Conservation (phyloP, 92 coral and sea anemone species). For the Montipora capitata region DNA sequence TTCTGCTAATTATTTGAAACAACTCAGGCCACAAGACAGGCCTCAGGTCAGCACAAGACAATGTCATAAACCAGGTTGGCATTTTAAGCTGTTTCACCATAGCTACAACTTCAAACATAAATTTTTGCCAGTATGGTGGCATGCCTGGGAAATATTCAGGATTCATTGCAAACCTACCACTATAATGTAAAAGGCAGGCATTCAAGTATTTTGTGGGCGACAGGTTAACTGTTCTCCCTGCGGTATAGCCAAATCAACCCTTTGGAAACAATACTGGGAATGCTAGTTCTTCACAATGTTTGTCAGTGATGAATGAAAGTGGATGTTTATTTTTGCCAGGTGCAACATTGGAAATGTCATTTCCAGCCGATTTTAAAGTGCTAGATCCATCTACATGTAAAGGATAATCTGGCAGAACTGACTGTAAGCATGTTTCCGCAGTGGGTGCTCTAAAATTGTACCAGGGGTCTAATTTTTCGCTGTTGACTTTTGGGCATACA, state of each 20-base stretch:
- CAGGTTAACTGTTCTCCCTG: slow-evolving; percentile 48
- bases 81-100: slow-evolving; percentile 78
- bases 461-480: neutral
- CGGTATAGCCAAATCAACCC: slow-evolving; percentile 70
- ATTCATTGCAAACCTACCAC: no score
- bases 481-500: neutral
- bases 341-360: slow-evolving; percentile 64
- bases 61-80: slow-evolving; percentile 80
- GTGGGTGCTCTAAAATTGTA: neutral
- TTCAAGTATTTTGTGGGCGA: slow-evolving; percentile 2
- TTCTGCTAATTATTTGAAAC: no score
- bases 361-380: slow-evolving; percentile 51
- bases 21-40: slow-evolving; percentile 76
- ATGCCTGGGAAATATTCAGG: no score
- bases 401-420: neutral
- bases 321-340: slow-evolving; percentile 70
- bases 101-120: slow-evolving; percentile 48
- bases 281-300: slow-evolving; percentile 81
- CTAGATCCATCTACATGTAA: no score
- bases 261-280: slow-evolving; percentile 28
- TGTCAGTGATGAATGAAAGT: slow-evolving; percentile 70
- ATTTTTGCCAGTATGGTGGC: no score
- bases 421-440: neutral
- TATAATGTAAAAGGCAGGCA: no score
- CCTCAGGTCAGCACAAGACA: slow-evolving; percentile 80